Evolutionary conservation across 2,113 vertebrate genomes (phyloP), one percentile per base, ranked within the genome.

Genomic region (Protobothrops flavoviridis): DNA sequence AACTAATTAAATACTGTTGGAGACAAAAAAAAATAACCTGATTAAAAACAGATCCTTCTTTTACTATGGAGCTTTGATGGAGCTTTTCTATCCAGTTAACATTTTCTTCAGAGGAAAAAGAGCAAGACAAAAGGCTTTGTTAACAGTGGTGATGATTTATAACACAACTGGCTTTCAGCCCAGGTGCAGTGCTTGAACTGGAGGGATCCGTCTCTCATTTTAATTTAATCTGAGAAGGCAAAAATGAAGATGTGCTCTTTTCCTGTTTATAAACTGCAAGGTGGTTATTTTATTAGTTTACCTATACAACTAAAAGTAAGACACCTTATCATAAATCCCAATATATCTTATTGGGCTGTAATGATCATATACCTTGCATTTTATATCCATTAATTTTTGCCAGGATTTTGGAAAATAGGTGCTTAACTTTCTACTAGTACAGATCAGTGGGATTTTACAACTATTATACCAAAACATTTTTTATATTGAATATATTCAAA

Each of bases 31-130:
- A 15, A 6, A 13, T 69, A 57, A 69, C 29, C 29, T 69, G 29
- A 69, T 29, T 69, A n/a, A 15, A 88, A 93, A 95, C 96, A 94
- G 61, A 93, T 91, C 91, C 88, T 95, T 91, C 85, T 93, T 91
- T 7, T 48, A 89, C 88, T 95, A 90, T 10, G 23, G 92, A 95
- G 17, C 93, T 95, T 91, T 86, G 88, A 94, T 94, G 92, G 90
- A 92, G 55, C 90, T 95, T 50, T 94, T 90, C 94, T 90, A 45
- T 87, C 4, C 24, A 93, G 21, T 55, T 94, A 20, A 91, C 69
- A 94, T 96, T 87, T 74, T 92, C 93, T 57, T 95, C 88, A 89
- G 93, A 94, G 43, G 43, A 39, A 39, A 81, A 24, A 43, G n/a
- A 90, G 64, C 43, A 89, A 90, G 52, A 94, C 69, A 89, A 95